Base-by-base conservation (phyloP, 2,888 invertebrate species). In the Eristalinus aeneus region DNA sequence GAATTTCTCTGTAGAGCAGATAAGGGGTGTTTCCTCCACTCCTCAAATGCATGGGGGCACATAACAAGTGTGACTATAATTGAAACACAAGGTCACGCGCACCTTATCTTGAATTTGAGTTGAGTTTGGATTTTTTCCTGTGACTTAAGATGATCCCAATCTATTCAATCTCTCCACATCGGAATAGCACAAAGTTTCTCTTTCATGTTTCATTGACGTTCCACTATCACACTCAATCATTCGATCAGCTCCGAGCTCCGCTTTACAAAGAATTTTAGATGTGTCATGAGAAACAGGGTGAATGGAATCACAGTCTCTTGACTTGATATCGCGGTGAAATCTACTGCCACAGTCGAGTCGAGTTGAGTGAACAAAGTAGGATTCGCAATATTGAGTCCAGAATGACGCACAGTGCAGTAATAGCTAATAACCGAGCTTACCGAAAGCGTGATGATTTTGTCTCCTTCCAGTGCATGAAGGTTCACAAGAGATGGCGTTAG, bases 271-370 rank as follows among this genome's bases (percentile, higher is more conserved):
- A 31, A 71, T 53, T 63, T 34, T 53, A 23, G 32, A 46, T 54
- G 72, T 63, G 72, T 72, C 63, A 63, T 63, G 60, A 3, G 22
- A 63, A 54, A 63, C 22, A 53, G 34, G 63, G 53, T 58, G 36
- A 72, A 31, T 72, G 63, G 36, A 69, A 58, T 69, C 69, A 69
- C 27, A 16, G 46, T 8, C 16, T 39, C n/a, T 39, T n/a, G 39
- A 39, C 46, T n/a, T 16, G 53, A 61, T 72, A 61, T 60, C 63
- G 34, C 11, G 61, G 53, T n/a, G n/a, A n/a, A 58, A 36, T 36
- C 34, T 56, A 68, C n/a, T 32, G 23, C 56, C 69, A 36, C 69
- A 58, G 39, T 22, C 20, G 31, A 23, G 32, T 56, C 9, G 22
- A 56, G n/a, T n/a, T 34, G 34, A 22, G 54, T 34, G 12, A 65